Conservation (phyloP, 2,888 invertebrate genomes). For the Eustalomyia histrio region DNA sequence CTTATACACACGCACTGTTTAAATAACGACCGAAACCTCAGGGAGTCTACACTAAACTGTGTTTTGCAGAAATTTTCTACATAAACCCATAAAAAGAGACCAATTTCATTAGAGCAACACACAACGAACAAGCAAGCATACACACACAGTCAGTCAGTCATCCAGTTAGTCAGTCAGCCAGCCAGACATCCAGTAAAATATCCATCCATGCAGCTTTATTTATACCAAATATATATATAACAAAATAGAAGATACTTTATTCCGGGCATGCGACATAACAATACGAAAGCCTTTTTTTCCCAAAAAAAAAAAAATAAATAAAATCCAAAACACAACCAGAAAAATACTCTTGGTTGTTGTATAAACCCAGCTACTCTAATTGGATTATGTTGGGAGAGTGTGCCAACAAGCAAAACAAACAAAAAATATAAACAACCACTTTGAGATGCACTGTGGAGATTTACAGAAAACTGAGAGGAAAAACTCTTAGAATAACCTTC, state of each 20-base stretch:
- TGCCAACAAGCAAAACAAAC: conserved; percentile 36
- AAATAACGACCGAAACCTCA: conserved; percentile 72
- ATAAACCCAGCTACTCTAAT: conserved; percentile 64
- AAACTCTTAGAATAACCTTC: conserved; percentile 66
- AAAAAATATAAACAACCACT: conserved; percentile 21
- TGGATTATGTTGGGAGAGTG: conserved; percentile 68
- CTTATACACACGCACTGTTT: conserved; percentile 67
- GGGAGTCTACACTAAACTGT: conserved; percentile 75
- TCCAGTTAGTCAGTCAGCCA: conserved; percentile 42
- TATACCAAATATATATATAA: conserved; percentile 19
- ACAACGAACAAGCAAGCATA: conserved; percentile 44
- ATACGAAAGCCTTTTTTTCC: conserved; percentile 46
- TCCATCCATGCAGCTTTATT: conserved; percentile 8
- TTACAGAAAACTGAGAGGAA: conserved; percentile 33
- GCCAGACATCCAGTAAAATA: conserved; percentile 38
- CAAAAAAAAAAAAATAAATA: too few relatives aligned
- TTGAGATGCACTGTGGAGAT: conserved; percentile 40
- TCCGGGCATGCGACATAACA: conserved; percentile 63
- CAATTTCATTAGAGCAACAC: conserved; percentile 61
- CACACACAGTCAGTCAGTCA: conserved; percentile 45
- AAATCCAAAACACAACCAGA: conserved; percentile 28
- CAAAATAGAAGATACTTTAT: conserved; percentile 49
- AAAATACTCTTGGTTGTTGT: conserved; percentile 53
- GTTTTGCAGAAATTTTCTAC: conserved; percentile 71
- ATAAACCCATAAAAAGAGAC: conserved; percentile 62